phyloP scores from a whole-genome alignment of 2,888 invertebrate species.

The Chloromyia formosa region DNA sequence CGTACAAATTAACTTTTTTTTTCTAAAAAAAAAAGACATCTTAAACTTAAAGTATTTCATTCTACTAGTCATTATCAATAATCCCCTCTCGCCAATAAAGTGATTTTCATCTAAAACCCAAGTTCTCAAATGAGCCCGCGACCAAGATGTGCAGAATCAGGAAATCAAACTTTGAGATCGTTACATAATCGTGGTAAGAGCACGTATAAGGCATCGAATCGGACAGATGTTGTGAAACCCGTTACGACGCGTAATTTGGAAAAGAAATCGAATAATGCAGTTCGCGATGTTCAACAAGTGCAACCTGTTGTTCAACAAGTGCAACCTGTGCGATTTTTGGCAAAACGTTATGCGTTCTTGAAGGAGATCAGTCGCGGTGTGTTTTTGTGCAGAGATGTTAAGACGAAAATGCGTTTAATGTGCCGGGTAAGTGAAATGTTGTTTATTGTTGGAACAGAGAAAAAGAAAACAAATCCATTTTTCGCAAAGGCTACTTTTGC shows the following conservation, averaged over 20 bases:
- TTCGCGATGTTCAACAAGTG: not conserved
- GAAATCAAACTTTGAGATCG: not conserved
- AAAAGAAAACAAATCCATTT: too few species aligned
- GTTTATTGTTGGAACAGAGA: too few species aligned
- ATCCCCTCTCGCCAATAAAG: not conserved
- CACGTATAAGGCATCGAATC: not conserved
- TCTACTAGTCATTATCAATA: too few species aligned
- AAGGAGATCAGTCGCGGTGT: slow-evolving; percentile 24
- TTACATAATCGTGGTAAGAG: slow-evolving; percentile 24
- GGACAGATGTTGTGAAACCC: not conserved
- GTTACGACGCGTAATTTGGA: not conserved
- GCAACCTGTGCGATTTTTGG: slow-evolving; percentile 30
- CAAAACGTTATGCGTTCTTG: slow-evolving; percentile 33
- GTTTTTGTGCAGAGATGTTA: slow-evolving; percentile 45
- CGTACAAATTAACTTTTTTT: too few species aligned
- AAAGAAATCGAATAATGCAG: slow-evolving; percentile 6
- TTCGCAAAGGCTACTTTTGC: too few species aligned
- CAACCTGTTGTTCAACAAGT: too few species aligned
- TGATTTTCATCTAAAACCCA: not conserved
- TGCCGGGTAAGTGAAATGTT: slow-evolving; percentile 41
- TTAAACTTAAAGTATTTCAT: too few species aligned
- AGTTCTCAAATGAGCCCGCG: slow-evolving; percentile 40
- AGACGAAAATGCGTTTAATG: slow-evolving; percentile 39
- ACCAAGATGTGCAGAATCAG: slow-evolving; percentile 25
- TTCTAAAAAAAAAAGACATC: too few species aligned